These are phyloP conservation scores for Nomia melanderi DNA, from an alignment of 1,140 invertebrate species.

Conservation along the genomic window DNA sequence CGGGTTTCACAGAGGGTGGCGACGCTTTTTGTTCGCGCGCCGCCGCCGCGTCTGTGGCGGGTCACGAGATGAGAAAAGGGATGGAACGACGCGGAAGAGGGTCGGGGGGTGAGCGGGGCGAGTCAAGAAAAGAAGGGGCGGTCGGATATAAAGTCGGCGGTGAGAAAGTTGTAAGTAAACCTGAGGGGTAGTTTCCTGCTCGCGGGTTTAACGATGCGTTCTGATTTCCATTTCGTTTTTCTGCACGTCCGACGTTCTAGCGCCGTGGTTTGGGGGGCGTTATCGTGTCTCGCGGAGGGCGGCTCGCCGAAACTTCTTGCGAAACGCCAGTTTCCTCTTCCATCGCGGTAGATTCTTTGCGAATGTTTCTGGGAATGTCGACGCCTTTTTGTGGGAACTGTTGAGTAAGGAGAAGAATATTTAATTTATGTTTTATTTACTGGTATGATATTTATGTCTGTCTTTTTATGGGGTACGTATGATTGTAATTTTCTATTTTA, in stretches of 20 bases:
- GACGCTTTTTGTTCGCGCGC: constrained; percentile 11
- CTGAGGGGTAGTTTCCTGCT: constrained; percentile 1
- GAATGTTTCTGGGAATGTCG: no score
- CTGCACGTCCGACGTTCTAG: background rate
- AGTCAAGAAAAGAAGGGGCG: constrained; percentile 10
- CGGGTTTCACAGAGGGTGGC: constrained; percentile 4
- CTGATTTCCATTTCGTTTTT: constrained; percentile 45
- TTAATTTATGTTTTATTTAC: no score
- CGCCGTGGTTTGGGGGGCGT: background rate
- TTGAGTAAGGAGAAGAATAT: no score
- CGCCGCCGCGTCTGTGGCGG: background rate
- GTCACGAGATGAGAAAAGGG: background rate
- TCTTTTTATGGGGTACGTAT: no score
- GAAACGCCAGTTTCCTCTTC: background rate
- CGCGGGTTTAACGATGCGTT: constrained; percentile 29
- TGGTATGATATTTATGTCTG: no score
- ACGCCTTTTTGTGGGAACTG: no score
- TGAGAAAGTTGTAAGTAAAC: constrained; percentile 43
- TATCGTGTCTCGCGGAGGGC: background rate
- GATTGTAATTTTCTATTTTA: no score
- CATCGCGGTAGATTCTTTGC: no score
- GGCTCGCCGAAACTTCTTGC: background rate
- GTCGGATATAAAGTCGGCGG: constrained; percentile 28
- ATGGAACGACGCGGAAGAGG: constrained; percentile 16
- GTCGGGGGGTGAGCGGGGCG: no score